Evolutionary conservation across 2,113 vertebrate species (phyloP), one percentile per base, ranked within the genome.

Genomic region (Oncorhynchus keta): DNA sequence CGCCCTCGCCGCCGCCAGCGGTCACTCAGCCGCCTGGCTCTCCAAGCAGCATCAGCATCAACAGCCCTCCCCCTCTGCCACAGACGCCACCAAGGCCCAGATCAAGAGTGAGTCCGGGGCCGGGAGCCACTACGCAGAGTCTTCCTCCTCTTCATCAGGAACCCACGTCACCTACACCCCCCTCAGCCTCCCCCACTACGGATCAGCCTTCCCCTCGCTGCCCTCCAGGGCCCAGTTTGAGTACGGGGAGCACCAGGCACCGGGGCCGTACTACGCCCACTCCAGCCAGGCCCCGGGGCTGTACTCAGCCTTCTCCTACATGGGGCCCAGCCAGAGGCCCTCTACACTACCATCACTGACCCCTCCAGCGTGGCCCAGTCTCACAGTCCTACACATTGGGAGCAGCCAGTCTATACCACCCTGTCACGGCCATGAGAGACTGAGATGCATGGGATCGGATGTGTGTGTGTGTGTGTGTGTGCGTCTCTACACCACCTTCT

Each of bases 291-390:
- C 96, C 77, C 96, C 97, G 0, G 94, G 24, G 87, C 95, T 99
- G 84, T 99, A 99, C 88, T 99, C 98, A 26, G 97, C 97, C 91
- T 99, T 99, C 91, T 99, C 97, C 79, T 99, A 99, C 92, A 99
- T 99, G 98, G 97, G 98, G 76, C 96, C 98, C 70, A 96, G 97
- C 32, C 98, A 99, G 93, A 95, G 97, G 93, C 97, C 98, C 95
- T 99, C 84, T 99, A 99, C 93, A 99, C 97, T 8, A 95, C 98
- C 93, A 99, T 99, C 92, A 95, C 96, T 89, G 98, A 99, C 85
- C 95, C 97, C 70, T 95, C 96, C 79, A 95, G 95, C 0, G 95
- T 97, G 93, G 96, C 97, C 78, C 97, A 96, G 87, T 97, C 97
- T 75, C 97, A 99, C 86, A 99, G 98, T 85, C 98, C 98, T 86